Evolutionary conservation across 1,140 invertebrate genomes (phyloP).

Genomic region (Cecropterus lyciades): DNA sequence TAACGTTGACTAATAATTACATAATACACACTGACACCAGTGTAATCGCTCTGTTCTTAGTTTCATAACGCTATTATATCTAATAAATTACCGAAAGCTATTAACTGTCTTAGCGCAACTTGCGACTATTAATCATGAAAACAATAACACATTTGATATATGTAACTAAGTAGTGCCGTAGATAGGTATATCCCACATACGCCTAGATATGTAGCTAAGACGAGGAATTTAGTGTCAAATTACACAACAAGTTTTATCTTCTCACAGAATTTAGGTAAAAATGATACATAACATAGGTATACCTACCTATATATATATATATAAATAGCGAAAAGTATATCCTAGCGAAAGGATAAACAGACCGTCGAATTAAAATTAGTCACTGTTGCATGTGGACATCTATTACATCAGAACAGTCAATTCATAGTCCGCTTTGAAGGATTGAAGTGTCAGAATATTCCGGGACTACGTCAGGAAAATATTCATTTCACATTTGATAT

Average conservation of each 20-base stretch:
- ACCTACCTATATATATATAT: no score
- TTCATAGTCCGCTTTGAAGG: no score
- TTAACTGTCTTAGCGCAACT: slow-evolving; percentile 50
- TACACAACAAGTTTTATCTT: background rate
- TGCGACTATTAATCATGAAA: slow-evolving; percentile 53
- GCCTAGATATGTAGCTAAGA: background rate
- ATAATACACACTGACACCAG: slow-evolving; percentile 30
- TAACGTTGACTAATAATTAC: slow-evolving; percentile 27
- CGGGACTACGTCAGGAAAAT: no score
- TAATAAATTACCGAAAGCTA: slow-evolving; percentile 48
- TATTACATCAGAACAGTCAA: no score
- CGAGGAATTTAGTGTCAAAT: background rate
- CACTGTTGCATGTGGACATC: no score
- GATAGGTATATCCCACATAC: background rate
- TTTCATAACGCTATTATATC: slow-evolving; percentile 39
- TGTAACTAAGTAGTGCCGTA: slow-evolving; percentile 2
- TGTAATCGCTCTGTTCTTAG: slow-evolving; percentile 33
- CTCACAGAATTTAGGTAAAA: no score
- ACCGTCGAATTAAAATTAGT: no score
- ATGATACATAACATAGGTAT: no score
- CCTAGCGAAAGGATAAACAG: no score
- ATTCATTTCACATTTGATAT: no score
- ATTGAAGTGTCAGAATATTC: no score
- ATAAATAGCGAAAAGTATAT: no score
- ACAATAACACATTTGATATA: slow-evolving; percentile 46